Evolutionary conservation across 2,113 vertebrate species (phyloP).

Genomic region (Caretta caretta): DNA sequence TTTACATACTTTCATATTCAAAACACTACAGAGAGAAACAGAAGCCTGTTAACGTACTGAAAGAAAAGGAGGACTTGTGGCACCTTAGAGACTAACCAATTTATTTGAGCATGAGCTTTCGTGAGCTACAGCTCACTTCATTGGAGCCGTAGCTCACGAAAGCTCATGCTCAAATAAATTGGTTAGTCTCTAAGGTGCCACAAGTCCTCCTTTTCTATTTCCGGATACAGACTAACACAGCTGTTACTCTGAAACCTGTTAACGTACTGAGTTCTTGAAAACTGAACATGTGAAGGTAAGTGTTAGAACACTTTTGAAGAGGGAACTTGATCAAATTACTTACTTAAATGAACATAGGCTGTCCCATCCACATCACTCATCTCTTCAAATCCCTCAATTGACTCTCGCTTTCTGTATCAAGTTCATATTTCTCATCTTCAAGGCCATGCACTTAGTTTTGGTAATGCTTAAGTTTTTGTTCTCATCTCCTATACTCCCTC

Average conservation of each 20-base stretch:
- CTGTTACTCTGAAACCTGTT: background rate
- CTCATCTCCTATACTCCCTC: background rate
- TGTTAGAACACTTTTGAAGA: conserved; percentile 3
- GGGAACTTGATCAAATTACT: background rate
- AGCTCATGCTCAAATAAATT: too few species aligned
- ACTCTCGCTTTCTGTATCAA: background rate
- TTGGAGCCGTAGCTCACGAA: too few species aligned
- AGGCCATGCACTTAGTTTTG: background rate
- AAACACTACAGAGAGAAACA: conserved; percentile 3
- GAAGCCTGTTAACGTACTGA: background rate
- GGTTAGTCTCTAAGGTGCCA: too few species aligned
- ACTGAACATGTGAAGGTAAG: background rate
- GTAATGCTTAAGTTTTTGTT: background rate
- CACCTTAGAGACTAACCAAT: too few species aligned
- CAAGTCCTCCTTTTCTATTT: too few species aligned
- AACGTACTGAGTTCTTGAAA: background rate
- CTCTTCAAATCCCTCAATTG: background rate
- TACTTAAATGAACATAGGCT: background rate
- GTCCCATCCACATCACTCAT: background rate
- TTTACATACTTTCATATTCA: conserved; percentile 9
- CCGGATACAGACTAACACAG: too few species aligned
- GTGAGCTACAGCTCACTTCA: too few species aligned
- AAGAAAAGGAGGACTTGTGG: too few species aligned
- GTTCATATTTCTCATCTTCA: background rate
- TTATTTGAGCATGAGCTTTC: too few species aligned